Evolutionary conservation across 2,888 invertebrate genomes (phyloP).

Genomic region (Steinernema scapterisci): DNA sequence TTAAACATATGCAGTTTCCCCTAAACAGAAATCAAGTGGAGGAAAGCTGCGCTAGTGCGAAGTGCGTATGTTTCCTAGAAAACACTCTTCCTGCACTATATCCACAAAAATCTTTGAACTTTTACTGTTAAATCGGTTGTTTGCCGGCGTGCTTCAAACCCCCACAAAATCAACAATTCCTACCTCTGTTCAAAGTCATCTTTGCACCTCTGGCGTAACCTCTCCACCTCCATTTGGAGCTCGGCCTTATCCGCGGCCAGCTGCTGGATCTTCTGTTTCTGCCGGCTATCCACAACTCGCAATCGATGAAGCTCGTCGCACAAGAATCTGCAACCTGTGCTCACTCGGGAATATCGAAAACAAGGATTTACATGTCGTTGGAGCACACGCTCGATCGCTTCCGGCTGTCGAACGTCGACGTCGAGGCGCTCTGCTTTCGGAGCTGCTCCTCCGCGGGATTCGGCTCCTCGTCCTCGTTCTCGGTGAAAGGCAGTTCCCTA

Average conservation of each 20-base stretch:
- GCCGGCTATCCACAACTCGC: constrained; percentile 55
- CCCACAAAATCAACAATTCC: no score
- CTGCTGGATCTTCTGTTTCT: constrained; percentile 51
- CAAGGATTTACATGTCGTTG: constrained; percentile 31
- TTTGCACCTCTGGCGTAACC: constrained; percentile 46
- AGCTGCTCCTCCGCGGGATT: neutral
- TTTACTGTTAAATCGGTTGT: no score
- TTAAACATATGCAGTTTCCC: no score
- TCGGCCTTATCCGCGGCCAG: constrained; percentile 47
- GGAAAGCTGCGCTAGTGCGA: no score
- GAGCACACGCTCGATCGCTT: constrained; percentile 34
- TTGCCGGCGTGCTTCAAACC: no score
- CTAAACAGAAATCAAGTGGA: no score
- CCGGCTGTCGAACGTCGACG: constrained; percentile 34
- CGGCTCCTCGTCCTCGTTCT: constrained; percentile 1
- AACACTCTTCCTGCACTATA: no score
- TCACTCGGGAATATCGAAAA: neutral
- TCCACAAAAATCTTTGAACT: no score
- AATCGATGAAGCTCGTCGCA: constrained; percentile 54
- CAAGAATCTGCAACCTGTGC: neutral
- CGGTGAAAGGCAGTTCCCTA: neutral
- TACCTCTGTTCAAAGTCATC: constrained; percentile 43
- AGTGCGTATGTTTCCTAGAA: no score
- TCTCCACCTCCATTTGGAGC: constrained; percentile 44
- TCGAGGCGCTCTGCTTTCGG: neutral